phyloP scores from a whole-genome alignment of 2,113 vertebrate genomes.

The Athene noctua region DNA sequence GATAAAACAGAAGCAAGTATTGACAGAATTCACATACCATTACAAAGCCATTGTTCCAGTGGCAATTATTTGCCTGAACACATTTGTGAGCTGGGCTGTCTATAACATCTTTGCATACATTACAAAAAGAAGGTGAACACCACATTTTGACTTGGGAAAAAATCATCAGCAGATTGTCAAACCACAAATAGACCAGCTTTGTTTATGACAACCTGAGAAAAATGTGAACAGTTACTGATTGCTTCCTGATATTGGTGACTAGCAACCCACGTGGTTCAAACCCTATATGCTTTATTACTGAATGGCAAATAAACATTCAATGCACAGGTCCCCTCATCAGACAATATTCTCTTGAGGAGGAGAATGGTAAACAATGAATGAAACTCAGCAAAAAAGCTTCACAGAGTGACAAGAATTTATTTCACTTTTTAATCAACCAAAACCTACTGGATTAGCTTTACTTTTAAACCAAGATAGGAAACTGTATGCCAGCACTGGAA shows the following conservation, averaged over 20 bases:
- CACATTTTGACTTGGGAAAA: neutral
- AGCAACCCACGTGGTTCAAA: neutral
- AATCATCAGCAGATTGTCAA: neutral
- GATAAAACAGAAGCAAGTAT: neutral
- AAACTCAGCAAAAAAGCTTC: neutral
- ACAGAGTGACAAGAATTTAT: neutral
- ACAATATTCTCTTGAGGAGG: neutral
- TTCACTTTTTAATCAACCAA: neutral
- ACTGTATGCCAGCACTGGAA: neutral
- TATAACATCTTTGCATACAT: neutral
- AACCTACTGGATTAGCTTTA: neutral
- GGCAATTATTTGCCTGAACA: neutral
- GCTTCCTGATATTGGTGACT: neutral
- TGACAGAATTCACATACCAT: neutral
- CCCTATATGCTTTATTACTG: neutral
- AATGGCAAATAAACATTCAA: neutral
- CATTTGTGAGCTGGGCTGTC: neutral
- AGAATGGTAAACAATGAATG: neutral
- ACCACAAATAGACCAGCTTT: neutral
- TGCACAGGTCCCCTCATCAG: neutral
- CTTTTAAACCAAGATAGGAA: neutral
- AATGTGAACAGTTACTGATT: neutral
- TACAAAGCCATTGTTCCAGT: neutral
- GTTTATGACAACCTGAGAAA: constrained; percentile 4
- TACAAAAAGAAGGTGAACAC: neutral